phyloP scores from a whole-genome alignment of 2,888 invertebrate species.

The Eupeodes luniger region DNA sequence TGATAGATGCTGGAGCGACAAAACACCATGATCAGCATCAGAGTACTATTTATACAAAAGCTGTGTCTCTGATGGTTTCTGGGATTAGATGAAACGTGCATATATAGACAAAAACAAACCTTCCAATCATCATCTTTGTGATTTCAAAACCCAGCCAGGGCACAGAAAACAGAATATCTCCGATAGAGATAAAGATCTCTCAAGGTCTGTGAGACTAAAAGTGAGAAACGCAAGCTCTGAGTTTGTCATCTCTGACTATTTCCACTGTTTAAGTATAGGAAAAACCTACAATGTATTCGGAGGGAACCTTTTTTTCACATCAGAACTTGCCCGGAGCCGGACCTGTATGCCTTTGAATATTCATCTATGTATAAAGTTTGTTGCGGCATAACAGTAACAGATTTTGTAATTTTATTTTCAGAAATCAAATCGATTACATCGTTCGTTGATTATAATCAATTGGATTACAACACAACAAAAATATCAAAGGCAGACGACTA shows the following conservation, averaged over 20 bases:
- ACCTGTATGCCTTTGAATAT: slow-evolving; percentile 36
- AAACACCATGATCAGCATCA: neutral
- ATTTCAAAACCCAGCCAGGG: slow-evolving; percentile 38
- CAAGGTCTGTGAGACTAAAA: slow-evolving; percentile 53
- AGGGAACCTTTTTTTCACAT: slow-evolving; percentile 35
- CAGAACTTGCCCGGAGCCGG: slow-evolving; percentile 13
- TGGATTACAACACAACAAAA: slow-evolving; percentile 22
- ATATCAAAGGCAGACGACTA: neutral
- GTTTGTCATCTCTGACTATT: slow-evolving; percentile 12
- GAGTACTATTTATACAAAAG: neutral
- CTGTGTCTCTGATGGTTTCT: slow-evolving; percentile 28
- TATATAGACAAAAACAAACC: neutral
- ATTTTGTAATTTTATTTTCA: slow-evolving; percentile 31
- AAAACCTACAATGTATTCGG: neutral
- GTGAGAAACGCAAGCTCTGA: slow-evolving; percentile 45
- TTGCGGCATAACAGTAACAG: slow-evolving; percentile 21
- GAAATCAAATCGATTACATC: slow-evolving; percentile 71
- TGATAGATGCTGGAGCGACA: slow-evolving; percentile 14
- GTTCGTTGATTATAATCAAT: slow-evolving; percentile 60
- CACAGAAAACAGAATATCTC: slow-evolving; percentile 49
- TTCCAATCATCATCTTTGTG: slow-evolving; percentile 64
- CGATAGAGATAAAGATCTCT: slow-evolving; percentile 56
- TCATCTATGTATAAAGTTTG: slow-evolving; percentile 15
- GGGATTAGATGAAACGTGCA: slow-evolving; percentile 43
- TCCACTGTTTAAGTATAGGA: too few relatives aligned